Evolutionary conservation across 2,113 vertebrate species (phyloP), one percentile per base, ranked within the genome.

Genomic region (Globicephala melas): DNA sequence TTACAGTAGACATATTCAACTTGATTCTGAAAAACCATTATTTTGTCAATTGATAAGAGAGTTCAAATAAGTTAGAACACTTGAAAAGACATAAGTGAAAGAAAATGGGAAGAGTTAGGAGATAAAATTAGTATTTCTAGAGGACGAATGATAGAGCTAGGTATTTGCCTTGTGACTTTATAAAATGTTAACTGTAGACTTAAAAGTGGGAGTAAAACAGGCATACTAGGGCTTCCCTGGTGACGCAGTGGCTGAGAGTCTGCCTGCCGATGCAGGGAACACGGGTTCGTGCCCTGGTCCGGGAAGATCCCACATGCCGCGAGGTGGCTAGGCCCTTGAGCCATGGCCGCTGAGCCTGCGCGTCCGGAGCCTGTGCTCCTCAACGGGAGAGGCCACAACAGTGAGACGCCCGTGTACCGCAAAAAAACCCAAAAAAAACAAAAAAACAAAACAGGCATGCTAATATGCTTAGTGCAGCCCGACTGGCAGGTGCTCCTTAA

Each of bases 11-110:
- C 62, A 47, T 38, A 68, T 74, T 94, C 80, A 82, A 26, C 47
- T 38, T 26, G 31, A 91, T 65, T 33, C 25, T 67, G 41, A 93
- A 96, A 91, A 41, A 91, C 33, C 28, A 82, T 94, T 93, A 84
- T 91, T 84, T 63, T 80, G 25, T 89, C 80, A 94, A 87, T 60
- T 83, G 74, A 68, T 41, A 68, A 80, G 63, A 95, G 44, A 87
- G 47, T 89, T 95, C 88, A 81, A 33, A 94, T 65, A 23, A 62
- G 36, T 96, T 96, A 86, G 17, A 41, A 71, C 13, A 33, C 25
- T 58, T 36, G 12, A 93, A 86, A 13, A 92, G 33, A 36, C 8
- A 58, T 36, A 73, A 93, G n/a, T n/a, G 20, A 80, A 84, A n/a
- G 31, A 28, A 96, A 92, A 96, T 87, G 2, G 53, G 11, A 76